Evolutionary conservation across 2,113 vertebrate species (phyloP), one percentile per base, ranked within the genome.

Genomic region (Coptodon bakossiorum): DNA sequence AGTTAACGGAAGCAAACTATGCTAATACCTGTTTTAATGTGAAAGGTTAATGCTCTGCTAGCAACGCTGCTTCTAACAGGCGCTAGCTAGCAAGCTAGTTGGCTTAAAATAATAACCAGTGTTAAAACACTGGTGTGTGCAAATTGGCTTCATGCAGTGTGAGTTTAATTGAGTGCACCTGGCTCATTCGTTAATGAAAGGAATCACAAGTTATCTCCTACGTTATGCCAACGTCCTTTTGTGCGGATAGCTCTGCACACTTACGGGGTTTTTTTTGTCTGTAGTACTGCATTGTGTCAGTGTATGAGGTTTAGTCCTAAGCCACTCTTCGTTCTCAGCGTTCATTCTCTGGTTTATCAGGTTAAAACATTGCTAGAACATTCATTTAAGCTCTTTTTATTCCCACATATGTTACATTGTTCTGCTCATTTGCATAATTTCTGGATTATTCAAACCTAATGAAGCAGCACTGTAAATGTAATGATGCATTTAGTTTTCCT

Each of bases 401-500:
- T 54, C 82, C 11, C 79, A 11, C 36, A 3, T 12, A 53, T 66
- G 16, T 52, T 45, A 29, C 12, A 73, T 52, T 88, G 34, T 27
- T 87, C 83, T 89, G 27, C 63, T 85, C 7, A 66, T 86, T 81
- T 83, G 19, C 57, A 63, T 68, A 71, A 19, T 66, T 71, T 84
- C 2, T 83, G 27, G 12, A 80, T 24, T 76, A 89, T 82, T 83
- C 5, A 53, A 86, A 68, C 6, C 43, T 80, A 81, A 50, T 81
- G 31, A 85, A 79, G 80, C n/a, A 71, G 19, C 29, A 85, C 54
- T 94, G 54, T 92, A 92, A 90, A 68, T 93, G 84, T 89, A 83
- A 63, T 89, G 79, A 63, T 94, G 91, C 86, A 88, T 89, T 88
- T 78, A 90, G 54, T 91, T 34, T 88, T 92, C 86, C 19, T 53